phyloP scores from a whole-genome alignment of 2,113 vertebrate genomes.

The Odobenus rosmarus region DNA sequence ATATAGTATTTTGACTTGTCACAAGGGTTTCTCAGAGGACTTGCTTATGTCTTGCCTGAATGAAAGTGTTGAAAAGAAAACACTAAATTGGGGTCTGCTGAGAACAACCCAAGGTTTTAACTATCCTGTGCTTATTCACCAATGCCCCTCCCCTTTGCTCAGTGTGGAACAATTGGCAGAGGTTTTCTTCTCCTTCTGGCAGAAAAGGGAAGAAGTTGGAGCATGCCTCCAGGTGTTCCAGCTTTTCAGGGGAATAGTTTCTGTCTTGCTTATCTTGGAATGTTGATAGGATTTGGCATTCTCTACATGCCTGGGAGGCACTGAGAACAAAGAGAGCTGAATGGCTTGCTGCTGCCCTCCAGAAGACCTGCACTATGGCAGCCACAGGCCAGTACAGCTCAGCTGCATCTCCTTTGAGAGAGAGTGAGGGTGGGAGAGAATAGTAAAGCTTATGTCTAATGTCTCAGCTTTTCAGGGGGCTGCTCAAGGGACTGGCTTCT shows the following conservation, averaged over 20 bases:
- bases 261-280: not conserved
- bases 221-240: not conserved
- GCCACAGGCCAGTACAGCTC: not conserved
- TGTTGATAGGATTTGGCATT: not conserved
- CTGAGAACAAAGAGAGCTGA: not conserved
- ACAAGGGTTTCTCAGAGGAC: not conserved
- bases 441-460: not conserved
- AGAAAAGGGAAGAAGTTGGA: not conserved
- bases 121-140: not conserved
- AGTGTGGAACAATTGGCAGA: not conserved
- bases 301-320: not conserved
- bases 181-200: not conserved
- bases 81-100: not conserved
- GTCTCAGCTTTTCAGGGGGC: not conserved
- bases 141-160: not conserved
- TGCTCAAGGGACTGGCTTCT: not conserved
- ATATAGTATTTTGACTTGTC: not conserved
- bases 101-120: not conserved
- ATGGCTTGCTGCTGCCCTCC: not conserved
- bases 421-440: not conserved
- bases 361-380: not conserved
- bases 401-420: not conserved
- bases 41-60: not conserved
- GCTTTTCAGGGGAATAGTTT: not conserved
- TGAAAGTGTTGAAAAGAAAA: not conserved